A percentile compares a stretch with the other conserved stretches of the same genome.
phyloP scores from a whole-genome alignment of 92 coral and sea anemone species.

The Anthopleura xanthogrammica region DNA sequence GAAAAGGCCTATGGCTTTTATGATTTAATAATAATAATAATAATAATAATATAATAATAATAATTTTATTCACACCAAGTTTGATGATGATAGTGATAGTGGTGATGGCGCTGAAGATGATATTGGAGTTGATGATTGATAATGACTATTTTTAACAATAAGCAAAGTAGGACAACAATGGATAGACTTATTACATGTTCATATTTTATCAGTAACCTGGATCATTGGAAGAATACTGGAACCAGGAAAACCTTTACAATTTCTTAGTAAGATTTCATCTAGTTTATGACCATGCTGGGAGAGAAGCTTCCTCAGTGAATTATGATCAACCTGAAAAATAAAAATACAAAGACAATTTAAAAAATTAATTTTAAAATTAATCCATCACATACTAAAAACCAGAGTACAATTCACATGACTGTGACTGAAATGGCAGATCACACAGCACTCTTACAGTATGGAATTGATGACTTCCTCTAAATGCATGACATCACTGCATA shows the following conservation, averaged over 20 bases:
- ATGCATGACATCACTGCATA: neutral
- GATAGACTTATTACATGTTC: neutral
- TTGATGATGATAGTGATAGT: too few relatives aligned
- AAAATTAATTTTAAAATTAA: neutral
- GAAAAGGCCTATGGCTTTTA: too few relatives aligned
- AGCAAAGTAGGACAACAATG: too few relatives aligned
- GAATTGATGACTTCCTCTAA: neutral
- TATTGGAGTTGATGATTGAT: too few relatives aligned
- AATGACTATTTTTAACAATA: too few relatives aligned
- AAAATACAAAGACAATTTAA: neutral
- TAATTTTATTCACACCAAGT: too few relatives aligned
- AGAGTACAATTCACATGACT: neutral
- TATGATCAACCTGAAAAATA: conserved; percentile 16
- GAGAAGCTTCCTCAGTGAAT: conserved; percentile 17
- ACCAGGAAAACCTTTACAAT: conserved; percentile 39
- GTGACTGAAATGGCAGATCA: too few relatives aligned
- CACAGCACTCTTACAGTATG: too few relatives aligned
- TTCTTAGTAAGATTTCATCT: conserved; percentile 23
- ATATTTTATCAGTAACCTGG: neutral
- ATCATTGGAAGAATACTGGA: conserved; percentile 24
- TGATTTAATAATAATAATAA: too few relatives aligned
- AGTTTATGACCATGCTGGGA: conserved; percentile 2
- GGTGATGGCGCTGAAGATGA: too few relatives aligned
- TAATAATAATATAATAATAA: too few relatives aligned
- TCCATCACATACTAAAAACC: too few relatives aligned